phyloP scores from a whole-genome alignment of 2,113 vertebrate genomes.

The Tonatia bakeri region DNA sequence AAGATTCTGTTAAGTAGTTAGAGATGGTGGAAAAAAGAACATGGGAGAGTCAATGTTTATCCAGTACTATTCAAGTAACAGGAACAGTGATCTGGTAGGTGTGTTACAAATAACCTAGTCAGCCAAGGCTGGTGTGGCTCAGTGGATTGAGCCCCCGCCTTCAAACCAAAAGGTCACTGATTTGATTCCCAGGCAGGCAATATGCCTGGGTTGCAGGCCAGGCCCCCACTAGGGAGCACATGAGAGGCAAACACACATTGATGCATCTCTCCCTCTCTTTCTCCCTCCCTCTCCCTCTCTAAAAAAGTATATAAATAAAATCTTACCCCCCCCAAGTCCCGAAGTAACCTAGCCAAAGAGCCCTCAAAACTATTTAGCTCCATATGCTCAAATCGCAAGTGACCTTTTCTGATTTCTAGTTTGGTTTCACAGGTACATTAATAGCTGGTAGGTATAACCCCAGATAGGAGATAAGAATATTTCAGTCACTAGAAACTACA shows the following conservation, averaged over 20 bases:
- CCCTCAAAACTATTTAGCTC: neutral
- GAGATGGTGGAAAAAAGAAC: neutral
- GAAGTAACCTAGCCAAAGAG: neutral
- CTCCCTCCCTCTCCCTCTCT: too few relatives aligned
- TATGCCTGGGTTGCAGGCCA: too few relatives aligned
- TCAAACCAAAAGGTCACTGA: too few relatives aligned
- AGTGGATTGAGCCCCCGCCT: too few relatives aligned
- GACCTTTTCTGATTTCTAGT: neutral
- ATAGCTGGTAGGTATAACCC: neutral
- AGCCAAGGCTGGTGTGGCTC: too few relatives aligned
- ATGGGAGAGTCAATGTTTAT: constrained; percentile 25
- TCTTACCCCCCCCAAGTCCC: too few relatives aligned
- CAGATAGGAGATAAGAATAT: constrained; percentile 15
- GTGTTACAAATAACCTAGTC: neutral
- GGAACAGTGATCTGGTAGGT: neutral
- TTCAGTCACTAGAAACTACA: neutral
- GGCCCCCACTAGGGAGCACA: too few relatives aligned
- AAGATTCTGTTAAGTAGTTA: constrained; percentile 54
- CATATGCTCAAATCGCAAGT: neutral
- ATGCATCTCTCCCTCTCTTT: too few relatives aligned
- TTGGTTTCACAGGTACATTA: constrained; percentile 23
- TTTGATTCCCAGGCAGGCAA: too few relatives aligned
- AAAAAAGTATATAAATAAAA: too few relatives aligned
- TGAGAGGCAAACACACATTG: too few relatives aligned
- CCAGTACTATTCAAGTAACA: neutral